A percentile compares a stretch with the other conserved stretches of the same genome.
These are phyloP conservation scores for Sylvia atricapilla DNA, from an alignment of 2,113 vertebrate genomes.

Conservation along the genomic window DNA sequence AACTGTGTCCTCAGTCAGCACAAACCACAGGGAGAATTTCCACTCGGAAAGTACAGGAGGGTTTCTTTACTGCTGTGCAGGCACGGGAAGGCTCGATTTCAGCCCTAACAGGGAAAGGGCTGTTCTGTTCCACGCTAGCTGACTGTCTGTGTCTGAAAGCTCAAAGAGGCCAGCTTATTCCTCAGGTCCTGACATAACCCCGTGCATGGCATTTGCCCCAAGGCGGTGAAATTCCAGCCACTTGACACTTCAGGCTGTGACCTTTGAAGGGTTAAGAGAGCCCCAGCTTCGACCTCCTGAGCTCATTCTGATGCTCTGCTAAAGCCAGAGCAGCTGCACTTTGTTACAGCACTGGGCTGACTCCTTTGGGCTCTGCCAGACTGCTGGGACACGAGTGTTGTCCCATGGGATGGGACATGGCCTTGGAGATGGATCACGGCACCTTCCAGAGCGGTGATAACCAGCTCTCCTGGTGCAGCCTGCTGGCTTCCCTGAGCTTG, in stretches of 20 bases:
- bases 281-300: not conserved
- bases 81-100: not conserved
- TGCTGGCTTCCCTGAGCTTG: not conserved
- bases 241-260: not conserved
- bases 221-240: conserved; percentile 39
- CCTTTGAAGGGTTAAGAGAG: conserved; percentile 15
- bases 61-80: not conserved
- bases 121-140: conserved; percentile 34
- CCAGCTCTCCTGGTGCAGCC: not conserved
- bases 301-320: not conserved
- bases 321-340: not conserved
- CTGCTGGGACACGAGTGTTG: rapidly evolving
- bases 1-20: conserved; percentile 27
- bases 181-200: conserved; percentile 38
- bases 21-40: conserved; percentile 53
- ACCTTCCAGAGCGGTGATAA: rapidly evolving
- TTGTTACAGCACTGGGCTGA: not conserved
- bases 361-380: not conserved
- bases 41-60: conserved; percentile 12
- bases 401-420: not conserved
- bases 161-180: conserved; percentile 35
- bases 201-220: not conserved
- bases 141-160: not conserved
- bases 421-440: not conserved
- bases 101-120: conserved; percentile 25